Base-by-base conservation (phyloP, 2,888 invertebrate genomes). In the Lasioglossum malachurum region DNA sequence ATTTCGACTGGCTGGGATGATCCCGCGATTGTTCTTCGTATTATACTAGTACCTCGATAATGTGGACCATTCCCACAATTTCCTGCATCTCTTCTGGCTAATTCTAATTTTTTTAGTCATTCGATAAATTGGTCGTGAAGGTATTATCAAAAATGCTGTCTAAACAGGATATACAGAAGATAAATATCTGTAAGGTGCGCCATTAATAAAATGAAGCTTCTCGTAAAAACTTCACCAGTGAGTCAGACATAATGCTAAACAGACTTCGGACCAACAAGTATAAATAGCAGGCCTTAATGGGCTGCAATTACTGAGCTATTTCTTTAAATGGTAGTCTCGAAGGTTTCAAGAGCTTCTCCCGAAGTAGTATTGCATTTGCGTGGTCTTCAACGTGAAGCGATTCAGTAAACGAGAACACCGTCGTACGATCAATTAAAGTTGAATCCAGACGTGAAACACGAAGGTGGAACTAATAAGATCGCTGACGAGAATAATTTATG, bases 1-100 rank as follows among this genome's bases (percentile, higher is more conserved):
- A 80, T 57, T 74, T 64, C 41, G 44, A 27, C 44, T 74, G 44
- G 27, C 8, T 31, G 49, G 4, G 69, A 69, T 60, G 46, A 71
- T 71, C 46, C 31, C 57, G 49, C 64, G 64, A 19, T 64, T 64
- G 64, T 64, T 19, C 0, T 31, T 31, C 23, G 23, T 23, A n/a
- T 53, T n/a, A n/a, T 8, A 5, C 8, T 2, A 53, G 49, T 53
- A 3, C 23, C 23, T 53, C 23, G 10, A 53, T 53, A 53, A 23
- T 53, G 8, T n/a, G n/a, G 8, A 53, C 23, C 23, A 8, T 53
- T 53, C 23, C 23, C 3, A n/a, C 3, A 53, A 53, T 10, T 53
- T 23, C 8, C 53, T 23, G 8, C 23, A 53, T 53, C 8, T 1
- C 8, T 23, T 53, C 23, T 2, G 23, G 23, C 23, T 8, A 23